Conservation (phyloP, 2,888 invertebrate species). For the Sinodicranocentrus sp. region DNA sequence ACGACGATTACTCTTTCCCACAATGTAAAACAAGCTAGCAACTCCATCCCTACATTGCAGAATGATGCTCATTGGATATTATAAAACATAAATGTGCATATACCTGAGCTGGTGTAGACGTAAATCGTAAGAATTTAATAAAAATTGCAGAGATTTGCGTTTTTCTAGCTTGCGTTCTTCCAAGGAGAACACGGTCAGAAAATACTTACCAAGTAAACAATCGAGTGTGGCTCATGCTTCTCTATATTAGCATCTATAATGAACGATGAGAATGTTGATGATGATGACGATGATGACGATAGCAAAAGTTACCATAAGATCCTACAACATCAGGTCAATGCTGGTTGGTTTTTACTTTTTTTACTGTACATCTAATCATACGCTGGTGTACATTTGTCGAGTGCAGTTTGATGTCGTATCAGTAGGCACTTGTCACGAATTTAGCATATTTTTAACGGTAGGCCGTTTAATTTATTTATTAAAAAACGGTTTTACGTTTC, state of each 20-base stretch:
- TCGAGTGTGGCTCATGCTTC: not conserved
- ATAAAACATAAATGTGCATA: too few species aligned
- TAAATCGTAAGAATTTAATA: too few species aligned
- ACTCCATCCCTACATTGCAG: too few species aligned
- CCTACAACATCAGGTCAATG: constrained; percentile 61
- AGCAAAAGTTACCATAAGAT: constrained; percentile 28
- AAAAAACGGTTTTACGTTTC: constrained; percentile 45
- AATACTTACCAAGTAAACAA: too few species aligned
- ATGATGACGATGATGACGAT: constrained; percentile 30
- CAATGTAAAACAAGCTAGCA: too few species aligned
- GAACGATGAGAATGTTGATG: not conserved
- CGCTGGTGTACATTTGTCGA: constrained; percentile 26
- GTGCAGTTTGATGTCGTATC: constrained; percentile 50
- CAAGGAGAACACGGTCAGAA: not conserved
- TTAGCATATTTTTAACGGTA: constrained; percentile 47
- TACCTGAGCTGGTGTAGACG: too few species aligned
- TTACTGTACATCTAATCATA: constrained; percentile 5
- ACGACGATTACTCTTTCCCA: too few species aligned
- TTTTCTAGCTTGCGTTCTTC: not conserved
- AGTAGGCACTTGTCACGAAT: constrained; percentile 55
- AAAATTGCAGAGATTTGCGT: too few species aligned
- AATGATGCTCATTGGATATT: too few species aligned
- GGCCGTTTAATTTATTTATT: constrained; percentile 31
- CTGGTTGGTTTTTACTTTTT: constrained; percentile 26
- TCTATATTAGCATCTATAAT: not conserved